These are phyloP conservation scores for Pipistrellus nathusii DNA, from an alignment of 2,797 vertebrate species.

Conservation along the genomic window DNA sequence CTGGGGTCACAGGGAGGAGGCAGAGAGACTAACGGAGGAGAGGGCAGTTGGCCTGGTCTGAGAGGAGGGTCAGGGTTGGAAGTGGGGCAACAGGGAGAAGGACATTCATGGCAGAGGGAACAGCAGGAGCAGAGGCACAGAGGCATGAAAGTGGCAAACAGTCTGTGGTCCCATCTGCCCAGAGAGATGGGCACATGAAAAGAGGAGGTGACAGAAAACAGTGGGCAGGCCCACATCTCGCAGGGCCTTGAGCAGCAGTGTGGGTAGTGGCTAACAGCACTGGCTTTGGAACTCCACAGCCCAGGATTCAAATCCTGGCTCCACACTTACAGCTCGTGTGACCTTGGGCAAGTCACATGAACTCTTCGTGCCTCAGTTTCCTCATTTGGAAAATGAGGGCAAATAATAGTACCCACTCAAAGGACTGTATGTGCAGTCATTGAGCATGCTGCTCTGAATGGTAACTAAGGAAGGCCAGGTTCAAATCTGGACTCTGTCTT, in stretches of 20 bases:
- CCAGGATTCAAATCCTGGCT: not conserved
- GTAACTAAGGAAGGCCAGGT: not conserved
- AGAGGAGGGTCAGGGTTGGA: not conserved
- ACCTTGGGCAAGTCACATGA: not conserved
- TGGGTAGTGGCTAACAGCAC: not conserved
- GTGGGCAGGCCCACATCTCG: not conserved
- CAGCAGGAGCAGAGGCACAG: not conserved
- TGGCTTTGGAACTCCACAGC: not conserved
- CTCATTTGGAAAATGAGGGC: not conserved
- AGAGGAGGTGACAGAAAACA: fast-evolving
- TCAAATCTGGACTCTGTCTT: not conserved
- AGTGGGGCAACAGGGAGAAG: not conserved
- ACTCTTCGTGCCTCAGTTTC: not conserved
- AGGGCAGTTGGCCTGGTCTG: not conserved
- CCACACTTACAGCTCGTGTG: not conserved
- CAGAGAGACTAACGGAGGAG: not conserved
- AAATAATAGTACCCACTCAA: not conserved
- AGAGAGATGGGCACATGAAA: fast-evolving
- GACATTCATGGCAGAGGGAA: not conserved
- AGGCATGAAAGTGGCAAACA: not conserved
- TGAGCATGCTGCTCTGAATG: not conserved
- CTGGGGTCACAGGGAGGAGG: not conserved
- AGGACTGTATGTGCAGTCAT: fast-evolving
- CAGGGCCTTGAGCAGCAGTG: too few species aligned
- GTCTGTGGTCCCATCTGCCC: not conserved